A percentile compares a stretch with the other conserved stretches of the same genome.
phyloP scores from a whole-genome alignment of 2,113 vertebrate species.

The Tachuris rubrigastra region DNA sequence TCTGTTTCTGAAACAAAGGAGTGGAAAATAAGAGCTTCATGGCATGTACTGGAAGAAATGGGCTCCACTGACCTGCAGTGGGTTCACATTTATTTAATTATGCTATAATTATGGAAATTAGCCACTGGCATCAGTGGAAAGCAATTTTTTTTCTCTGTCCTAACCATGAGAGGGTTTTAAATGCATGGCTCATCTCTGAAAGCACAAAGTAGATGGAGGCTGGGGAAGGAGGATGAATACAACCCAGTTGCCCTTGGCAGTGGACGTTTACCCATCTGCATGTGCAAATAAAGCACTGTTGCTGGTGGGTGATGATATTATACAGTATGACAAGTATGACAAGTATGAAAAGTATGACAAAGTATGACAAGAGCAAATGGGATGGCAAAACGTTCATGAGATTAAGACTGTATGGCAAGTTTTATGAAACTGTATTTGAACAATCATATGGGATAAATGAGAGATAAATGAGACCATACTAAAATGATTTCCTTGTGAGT shows the following conservation, averaged over 20 bases:
- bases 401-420: neutral
- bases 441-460: neutral
- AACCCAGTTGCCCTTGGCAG: neutral
- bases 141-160: neutral
- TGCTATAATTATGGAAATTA: neutral
- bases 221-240: neutral
- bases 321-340: too few species aligned
- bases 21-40: neutral
- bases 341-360: neutral
- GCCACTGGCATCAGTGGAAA: accelerated
- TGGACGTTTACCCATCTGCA: accelerated
- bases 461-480: neutral
- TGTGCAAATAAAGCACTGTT: neutral
- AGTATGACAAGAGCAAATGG: neutral
- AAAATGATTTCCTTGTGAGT: neutral
- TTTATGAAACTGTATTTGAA: neutral
- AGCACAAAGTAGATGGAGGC: neutral
- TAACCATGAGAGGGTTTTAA: neutral
- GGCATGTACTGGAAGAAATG: neutral
- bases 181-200: neutral
- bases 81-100: neutral
- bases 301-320: neutral
- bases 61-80: neutral
- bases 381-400: accelerated
- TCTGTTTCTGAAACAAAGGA: neutral